Evolutionary conservation across 2,113 vertebrate genomes (phyloP), one percentile per base, ranked within the genome.

Genomic region (Lepidothrix coronata): DNA sequence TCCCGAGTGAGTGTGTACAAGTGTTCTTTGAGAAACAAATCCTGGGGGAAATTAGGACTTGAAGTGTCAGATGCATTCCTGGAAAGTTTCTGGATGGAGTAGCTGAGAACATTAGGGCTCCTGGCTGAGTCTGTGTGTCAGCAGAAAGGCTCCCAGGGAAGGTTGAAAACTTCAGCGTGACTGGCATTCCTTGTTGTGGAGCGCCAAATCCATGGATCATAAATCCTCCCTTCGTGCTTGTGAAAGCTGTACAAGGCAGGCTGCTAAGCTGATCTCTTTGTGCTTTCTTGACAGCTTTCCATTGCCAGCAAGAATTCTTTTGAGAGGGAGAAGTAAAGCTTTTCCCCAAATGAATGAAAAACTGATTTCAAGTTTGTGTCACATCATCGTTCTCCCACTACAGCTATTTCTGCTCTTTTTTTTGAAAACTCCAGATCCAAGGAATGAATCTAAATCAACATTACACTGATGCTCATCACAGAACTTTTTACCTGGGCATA

Each of bases 341-440:
- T 83, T 70, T 58, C 37, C 35, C 37, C 11, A 66, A 65, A 52
- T 11, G 7, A 70, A 39, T 22, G 57, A 43, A 63, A 82, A 25
- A 13, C 4, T 33, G 5, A 49, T 88, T 73, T n/a, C 25, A n/a
- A 24, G 16, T 59, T 88, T 65, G 5, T 61, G 23, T 80, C 0
- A 0, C 31, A 15, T 4, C n/a, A n/a, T n/a, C 1, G 0, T 81
- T 46, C 7, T 89, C 6, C 16, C n/a, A 9, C 33, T 28, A 35
- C 66, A 78, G 52, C 62, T 78, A 8, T 74, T 75, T 52, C 63
- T 78, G 39, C 17, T 66, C 0, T 37, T 94, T 59, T 48, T 79
- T 12, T 12, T 80, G 80, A 41, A 57, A 93, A 44, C 25, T 59
- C 39, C 24, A 52, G 33, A 17, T 57, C 12, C 12, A 61, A 25